These are phyloP conservation scores for Venustaconcha ellipsiformis DNA, from an alignment of 1,140 invertebrate species.

Conservation along the genomic window DNA sequence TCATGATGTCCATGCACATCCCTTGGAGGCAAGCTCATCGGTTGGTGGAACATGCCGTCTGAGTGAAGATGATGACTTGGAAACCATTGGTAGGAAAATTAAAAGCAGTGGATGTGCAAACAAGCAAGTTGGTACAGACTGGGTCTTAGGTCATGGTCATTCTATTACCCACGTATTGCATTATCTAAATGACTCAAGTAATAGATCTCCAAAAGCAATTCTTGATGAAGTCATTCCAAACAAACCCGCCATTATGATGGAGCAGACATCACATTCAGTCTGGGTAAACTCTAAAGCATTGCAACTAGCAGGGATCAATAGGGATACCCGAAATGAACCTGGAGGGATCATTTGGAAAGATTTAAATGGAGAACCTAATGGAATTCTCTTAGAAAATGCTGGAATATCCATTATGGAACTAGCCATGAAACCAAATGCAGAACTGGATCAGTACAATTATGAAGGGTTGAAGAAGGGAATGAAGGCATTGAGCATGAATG, in stretches of 20 bases:
- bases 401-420: slow-evolving; percentile 26
- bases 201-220: slow-evolving; percentile 20
- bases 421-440: slow-evolving; percentile 15
- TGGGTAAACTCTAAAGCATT: slow-evolving; percentile 37
- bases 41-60: slow-evolving; percentile 26
- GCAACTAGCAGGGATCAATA: slow-evolving; percentile 14
- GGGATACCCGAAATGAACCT: neutral
- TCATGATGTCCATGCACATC: slow-evolving; percentile 38
- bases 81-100: neutral
- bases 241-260: slow-evolving; percentile 30
- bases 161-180: slow-evolving; percentile 22
- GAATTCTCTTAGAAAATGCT: slow-evolving; percentile 35
- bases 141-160: slow-evolving; percentile 32
- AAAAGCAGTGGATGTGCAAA: slow-evolving; percentile 6
- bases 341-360: slow-evolving; percentile 37
- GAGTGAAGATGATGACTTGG: neutral
- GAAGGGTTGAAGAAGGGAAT: slow-evolving; percentile 23
- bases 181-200: slow-evolving; percentile 16
- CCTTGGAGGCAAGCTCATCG: slow-evolving; percentile 24
- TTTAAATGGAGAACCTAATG: slow-evolving; percentile 22
- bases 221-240: slow-evolving; percentile 20
- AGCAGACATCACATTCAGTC: slow-evolving; percentile 36
- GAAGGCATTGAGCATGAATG: slow-evolving; percentile 14
- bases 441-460: slow-evolving; percentile 17
- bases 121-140: slow-evolving; percentile 29